Evolutionary conservation across 2,888 invertebrate species (phyloP), one percentile per base, ranked within the genome.

Genomic region (Pachydiplax longipennis): DNA sequence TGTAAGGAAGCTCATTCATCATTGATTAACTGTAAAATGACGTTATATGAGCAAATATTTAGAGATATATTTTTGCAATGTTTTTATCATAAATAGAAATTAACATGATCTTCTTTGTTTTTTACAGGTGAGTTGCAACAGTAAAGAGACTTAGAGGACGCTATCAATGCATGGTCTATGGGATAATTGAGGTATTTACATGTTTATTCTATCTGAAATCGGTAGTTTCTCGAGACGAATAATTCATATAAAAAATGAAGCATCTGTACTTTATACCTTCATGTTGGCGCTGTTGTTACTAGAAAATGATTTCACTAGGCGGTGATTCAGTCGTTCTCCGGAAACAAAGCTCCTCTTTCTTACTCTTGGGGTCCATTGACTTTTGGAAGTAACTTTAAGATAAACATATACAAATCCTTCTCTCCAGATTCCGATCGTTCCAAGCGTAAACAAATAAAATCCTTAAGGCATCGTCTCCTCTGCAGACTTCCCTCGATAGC

Each of bases 401-500:
- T 53, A 53, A 53, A 53, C 53, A 53, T 53, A 53, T 53, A 53
- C 53, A 53, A 53, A 48, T 48, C 82, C 82, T 18, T 35, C 53
- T 83, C 53, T 48, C 40, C 22, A 81, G 44, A 44, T 48, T 81
- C 81, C 40, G 81, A 31, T 53, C 53, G 53, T 18, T 15, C 53
- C 82, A 83, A n/a, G n/a, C 61, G 58, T 61, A 83, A 22, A 87
- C 37, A 61, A 61, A 87, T 58, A 61, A 37, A 87, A 87, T 58
- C 87, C 87, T 87, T 37, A 61, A 61, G 87, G 58, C 87, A 87
- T 61, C 58, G 61, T 87, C 58, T 40, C 65, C n/a, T 61, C 22
- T 22, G 37, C 37, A 37, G 87, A 61, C 87, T 87, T 61, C 87
- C 61, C 37, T 87, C 87, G 61, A 65, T 40, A 53, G 53, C 22